A percentile compares a stretch with the other conserved stretches of the same genome.
phyloP scores from a whole-genome alignment of 2,888 invertebrate species.

The Onchidella celtica region DNA sequence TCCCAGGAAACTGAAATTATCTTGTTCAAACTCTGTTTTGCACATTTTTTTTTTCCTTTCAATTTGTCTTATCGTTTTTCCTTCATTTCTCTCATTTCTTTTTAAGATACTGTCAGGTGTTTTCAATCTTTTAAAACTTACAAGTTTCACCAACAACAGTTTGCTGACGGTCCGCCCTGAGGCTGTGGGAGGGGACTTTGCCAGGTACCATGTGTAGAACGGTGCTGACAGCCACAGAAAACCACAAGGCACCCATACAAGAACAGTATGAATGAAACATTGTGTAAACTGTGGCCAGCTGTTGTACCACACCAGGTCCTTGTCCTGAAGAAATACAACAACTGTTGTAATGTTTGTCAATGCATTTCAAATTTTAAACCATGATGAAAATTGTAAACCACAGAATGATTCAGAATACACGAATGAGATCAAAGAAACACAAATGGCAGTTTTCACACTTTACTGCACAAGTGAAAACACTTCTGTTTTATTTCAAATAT shows the following conservation, averaged over 20 bases:
- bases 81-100: too few species aligned
- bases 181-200: constrained; percentile 46
- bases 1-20: too few species aligned
- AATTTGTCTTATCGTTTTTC: too few species aligned
- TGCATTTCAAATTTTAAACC: neutral
- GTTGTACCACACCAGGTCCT: constrained; percentile 57
- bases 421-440: too few species aligned
- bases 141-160: constrained; percentile 42
- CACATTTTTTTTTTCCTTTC: too few species aligned
- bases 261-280: constrained; percentile 94
- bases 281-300: constrained; percentile 87
- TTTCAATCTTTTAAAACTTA: too few species aligned
- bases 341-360: neutral
- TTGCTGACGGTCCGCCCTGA: constrained; percentile 30
- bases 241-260: constrained; percentile 93
- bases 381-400: neutral
- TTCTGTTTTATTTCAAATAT: too few species aligned
- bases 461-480: too few species aligned
- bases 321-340: constrained; percentile 55
- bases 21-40: too few species aligned
- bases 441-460: too few species aligned
- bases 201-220: constrained; percentile 79
- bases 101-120: too few species aligned
- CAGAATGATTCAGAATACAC: too few species aligned
- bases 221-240: constrained; percentile 90